Conservation (phyloP, 2,113 vertebrate species). For the Cryptomyrus ogoouensis region DNA sequence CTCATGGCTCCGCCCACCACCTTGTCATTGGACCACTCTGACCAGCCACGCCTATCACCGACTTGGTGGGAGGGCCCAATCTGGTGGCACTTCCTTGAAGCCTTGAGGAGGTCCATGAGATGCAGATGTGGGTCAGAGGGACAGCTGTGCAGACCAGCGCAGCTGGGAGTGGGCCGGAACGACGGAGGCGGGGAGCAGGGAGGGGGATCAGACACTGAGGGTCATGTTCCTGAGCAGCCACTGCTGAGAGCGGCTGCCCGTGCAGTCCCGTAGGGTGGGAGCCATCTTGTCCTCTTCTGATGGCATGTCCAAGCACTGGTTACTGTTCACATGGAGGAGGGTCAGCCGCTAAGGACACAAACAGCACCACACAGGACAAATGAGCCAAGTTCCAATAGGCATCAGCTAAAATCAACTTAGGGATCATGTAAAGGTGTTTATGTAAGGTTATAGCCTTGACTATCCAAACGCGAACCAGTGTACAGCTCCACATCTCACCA, state of each 20-base stretch:
- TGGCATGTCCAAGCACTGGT: constrained; percentile 95
- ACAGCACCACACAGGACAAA: not conserved
- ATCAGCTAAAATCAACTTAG: not conserved
- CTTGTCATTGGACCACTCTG: not conserved
- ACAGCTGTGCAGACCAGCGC: not conserved
- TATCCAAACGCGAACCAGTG: not conserved
- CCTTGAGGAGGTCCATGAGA: not conserved
- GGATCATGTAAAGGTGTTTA: not conserved
- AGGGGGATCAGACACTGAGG: constrained; percentile 64
- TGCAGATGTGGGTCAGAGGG: not conserved
- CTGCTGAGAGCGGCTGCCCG: constrained; percentile 78
- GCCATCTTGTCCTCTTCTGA: constrained; percentile 94
- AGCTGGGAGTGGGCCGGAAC: not conserved
- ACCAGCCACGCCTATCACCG: not conserved
- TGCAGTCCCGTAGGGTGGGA: constrained; percentile 84
- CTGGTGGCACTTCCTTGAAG: not conserved
- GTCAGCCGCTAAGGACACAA: constrained; percentile 71
- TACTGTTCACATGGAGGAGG: constrained; percentile 91
- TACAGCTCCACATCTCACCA: not conserved
- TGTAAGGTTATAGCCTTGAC: not conserved
- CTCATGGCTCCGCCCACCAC: not conserved
- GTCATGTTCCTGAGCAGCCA: constrained; percentile 97
- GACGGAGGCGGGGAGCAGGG: too few species aligned
- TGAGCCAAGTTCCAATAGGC: not conserved
- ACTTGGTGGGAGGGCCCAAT: not conserved